Conservation (phyloP, 2,113 vertebrate genomes). For the Alaudala cheleensis region DNA sequence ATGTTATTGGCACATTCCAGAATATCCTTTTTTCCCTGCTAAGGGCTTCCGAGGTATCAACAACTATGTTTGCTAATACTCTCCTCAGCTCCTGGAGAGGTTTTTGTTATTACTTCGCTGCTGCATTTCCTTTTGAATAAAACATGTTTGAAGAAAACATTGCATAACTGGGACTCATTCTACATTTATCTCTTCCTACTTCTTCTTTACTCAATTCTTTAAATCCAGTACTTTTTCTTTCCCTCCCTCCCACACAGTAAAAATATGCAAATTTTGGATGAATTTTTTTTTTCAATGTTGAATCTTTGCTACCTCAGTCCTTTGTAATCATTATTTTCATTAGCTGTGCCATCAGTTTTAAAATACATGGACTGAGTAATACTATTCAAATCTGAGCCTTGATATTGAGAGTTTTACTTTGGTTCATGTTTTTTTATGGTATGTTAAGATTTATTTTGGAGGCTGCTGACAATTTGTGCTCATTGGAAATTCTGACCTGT, state of each 20-base stretch:
- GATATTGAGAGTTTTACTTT: not conserved
- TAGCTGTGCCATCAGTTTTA: not conserved
- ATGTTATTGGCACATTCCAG: not conserved
- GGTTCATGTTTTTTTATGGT: rapidly evolving
- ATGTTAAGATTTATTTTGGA: rapidly evolving
- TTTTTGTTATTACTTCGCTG: not conserved
- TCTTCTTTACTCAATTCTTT: not conserved
- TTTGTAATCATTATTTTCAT: not conserved
- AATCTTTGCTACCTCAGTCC: not conserved
- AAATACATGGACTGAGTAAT: not conserved
- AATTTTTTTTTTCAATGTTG: not conserved
- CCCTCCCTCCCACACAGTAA: not conserved
- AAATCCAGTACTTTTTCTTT: not conserved
- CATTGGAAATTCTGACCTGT: not conserved
- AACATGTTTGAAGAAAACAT: not conserved
- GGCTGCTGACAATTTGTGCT: not conserved
- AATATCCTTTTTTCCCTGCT: not conserved
- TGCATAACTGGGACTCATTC: not conserved
- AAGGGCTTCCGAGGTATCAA: not conserved
- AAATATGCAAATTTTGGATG: not conserved
- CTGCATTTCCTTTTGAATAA: not conserved
- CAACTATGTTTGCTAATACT: not conserved
- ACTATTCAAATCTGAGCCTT: not conserved
- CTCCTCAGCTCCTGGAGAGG: not conserved
- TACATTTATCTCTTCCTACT: not conserved